A percentile compares a stretch with the other conserved stretches of the same genome.
phyloP scores from a whole-genome alignment of 2,888 invertebrate genomes.

The Zelleria hepariella region DNA sequence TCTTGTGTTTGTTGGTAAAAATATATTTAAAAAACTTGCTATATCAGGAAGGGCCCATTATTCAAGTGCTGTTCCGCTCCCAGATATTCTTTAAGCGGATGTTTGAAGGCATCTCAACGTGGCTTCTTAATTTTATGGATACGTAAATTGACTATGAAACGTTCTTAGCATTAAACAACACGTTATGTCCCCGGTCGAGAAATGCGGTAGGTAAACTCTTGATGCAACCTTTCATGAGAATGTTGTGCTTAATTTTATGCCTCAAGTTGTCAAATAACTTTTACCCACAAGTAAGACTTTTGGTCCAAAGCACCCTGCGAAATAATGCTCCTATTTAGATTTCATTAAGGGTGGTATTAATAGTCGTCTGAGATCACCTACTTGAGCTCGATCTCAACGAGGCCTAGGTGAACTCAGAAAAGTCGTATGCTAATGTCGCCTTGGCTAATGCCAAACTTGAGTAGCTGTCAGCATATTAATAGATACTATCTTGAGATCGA shows the following conservation, averaged over 20 bases:
- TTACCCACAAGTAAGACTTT: neutral
- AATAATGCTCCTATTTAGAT: no score
- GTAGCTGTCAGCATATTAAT: no score
- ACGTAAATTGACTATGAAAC: constrained; percentile 19
- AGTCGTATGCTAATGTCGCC: no score
- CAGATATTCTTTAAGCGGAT: constrained; percentile 2
- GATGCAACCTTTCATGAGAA: neutral
- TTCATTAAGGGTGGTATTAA: no score
- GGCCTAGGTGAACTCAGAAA: no score
- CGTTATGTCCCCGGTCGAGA: neutral
- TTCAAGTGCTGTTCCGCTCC: neutral
- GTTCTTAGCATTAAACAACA: neutral
- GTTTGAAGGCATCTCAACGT: constrained; percentile 19
- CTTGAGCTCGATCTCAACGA: no score
- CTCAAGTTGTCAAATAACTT: neutral
- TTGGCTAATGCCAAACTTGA: no score
- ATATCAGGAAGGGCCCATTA: neutral
- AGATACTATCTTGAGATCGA: no score
- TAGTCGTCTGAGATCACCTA: no score
- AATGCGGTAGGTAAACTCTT: neutral
- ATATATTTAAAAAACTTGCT: no score
- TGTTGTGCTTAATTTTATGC: neutral
- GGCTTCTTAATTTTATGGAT: constrained; percentile 39
- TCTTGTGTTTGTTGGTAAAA: no score
- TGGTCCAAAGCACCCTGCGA: no score